These are phyloP conservation scores for Euura lappo DNA, from an alignment of 1,140 invertebrate genomes.

Conservation along the genomic window DNA sequence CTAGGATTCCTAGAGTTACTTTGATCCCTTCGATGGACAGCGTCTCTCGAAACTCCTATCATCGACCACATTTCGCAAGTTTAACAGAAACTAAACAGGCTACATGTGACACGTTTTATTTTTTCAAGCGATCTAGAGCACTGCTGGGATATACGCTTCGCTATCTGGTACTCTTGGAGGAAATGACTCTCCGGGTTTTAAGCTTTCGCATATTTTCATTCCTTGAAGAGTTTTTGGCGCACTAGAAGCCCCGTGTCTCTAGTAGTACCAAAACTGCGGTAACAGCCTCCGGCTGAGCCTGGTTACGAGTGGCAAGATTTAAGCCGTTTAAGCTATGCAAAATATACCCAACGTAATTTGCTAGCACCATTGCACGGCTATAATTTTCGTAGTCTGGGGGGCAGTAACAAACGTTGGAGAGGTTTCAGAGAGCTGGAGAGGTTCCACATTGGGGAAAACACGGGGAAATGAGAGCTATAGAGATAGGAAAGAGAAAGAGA, in stretches of 20 bases:
- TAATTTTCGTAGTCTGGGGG: not conserved
- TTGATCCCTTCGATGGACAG: too few species aligned
- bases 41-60: too few species aligned
- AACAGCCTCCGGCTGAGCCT: not conserved
- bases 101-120: too few species aligned
- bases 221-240: not conserved
- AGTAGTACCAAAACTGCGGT: not conserved
- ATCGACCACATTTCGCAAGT: too few species aligned
- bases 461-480: not conserved
- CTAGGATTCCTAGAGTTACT: too few species aligned
- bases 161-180: too few species aligned
- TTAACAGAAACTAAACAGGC: too few species aligned
- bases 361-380: not conserved
- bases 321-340: not conserved
- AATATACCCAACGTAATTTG: constrained; percentile 3
- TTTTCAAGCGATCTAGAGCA: too few species aligned
- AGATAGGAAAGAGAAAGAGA: not conserved
- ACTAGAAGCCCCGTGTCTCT: not conserved
- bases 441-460: not conserved
- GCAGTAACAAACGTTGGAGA: not conserved
- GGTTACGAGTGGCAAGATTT: not conserved
- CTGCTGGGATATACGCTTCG: too few species aligned
- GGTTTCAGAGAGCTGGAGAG: not conserved
- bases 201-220: not conserved
- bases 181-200: not conserved